phyloP scores from a whole-genome alignment of 2,888 invertebrate species.

The Lepas anatifera region DNA sequence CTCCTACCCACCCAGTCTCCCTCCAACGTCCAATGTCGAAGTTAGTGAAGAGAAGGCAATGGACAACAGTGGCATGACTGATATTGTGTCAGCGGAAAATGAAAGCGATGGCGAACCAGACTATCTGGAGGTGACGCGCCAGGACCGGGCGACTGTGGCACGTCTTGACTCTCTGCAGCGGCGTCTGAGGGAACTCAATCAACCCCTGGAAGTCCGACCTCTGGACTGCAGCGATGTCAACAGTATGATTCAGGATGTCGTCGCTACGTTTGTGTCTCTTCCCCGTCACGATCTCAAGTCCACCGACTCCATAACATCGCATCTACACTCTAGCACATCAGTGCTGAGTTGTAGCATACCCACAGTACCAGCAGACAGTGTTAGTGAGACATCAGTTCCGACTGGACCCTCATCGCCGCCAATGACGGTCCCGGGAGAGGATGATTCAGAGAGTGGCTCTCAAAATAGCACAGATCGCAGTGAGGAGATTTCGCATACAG shows the following conservation, averaged over 20 bases:
- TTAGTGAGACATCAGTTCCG: too few relatives aligned
- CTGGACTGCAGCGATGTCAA: neutral
- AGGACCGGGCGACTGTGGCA: neutral
- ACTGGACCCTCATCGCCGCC: too few relatives aligned
- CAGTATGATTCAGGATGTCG: neutral
- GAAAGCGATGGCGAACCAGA: neutral
- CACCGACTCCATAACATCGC: neutral
- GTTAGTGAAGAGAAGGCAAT: too few relatives aligned
- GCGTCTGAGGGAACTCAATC: neutral
- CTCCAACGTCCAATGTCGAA: too few relatives aligned
- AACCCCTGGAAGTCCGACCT: neutral
- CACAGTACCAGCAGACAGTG: too few relatives aligned
- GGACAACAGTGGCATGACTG: neutral
- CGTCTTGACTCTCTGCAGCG: neutral
- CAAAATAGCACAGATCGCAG: too few relatives aligned
- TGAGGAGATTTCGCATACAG: too few relatives aligned
- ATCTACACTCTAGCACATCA: too few relatives aligned
- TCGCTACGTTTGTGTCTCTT: neutral
- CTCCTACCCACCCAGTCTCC: too few relatives aligned
- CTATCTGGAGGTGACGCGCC: neutral
- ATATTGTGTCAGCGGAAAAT: neutral
- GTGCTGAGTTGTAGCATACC: too few relatives aligned
- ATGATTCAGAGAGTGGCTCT: too few relatives aligned
- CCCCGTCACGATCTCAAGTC: neutral
- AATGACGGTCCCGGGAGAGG: too few relatives aligned